These are phyloP conservation scores for Lepus oiostolus DNA, from an alignment of 2,797 vertebrate species.

Conservation along the genomic window DNA sequence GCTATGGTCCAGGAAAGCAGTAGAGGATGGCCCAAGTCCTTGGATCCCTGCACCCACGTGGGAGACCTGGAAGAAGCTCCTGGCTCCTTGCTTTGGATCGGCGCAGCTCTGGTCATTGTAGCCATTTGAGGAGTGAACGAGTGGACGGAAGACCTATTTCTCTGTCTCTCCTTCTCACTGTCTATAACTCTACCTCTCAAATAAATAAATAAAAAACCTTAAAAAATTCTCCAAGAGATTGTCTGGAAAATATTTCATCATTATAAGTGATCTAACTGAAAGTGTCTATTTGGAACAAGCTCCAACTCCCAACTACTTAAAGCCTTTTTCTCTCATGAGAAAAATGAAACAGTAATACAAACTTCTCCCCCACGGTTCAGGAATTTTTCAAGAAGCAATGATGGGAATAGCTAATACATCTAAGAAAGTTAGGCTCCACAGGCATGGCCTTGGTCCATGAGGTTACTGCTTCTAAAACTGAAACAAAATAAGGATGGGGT, in stretches of 20 bases:
- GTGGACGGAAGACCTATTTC: too few relatives aligned
- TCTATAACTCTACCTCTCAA: too few relatives aligned
- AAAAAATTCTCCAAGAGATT: conserved; percentile 51
- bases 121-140: too few relatives aligned
- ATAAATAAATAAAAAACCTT: too few relatives aligned
- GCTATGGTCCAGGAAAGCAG: too few relatives aligned
- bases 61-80: too few relatives aligned
- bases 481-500: not conserved
- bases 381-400: conserved; percentile 69
- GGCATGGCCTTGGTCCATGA: not conserved
- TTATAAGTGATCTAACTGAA: conserved; percentile 76
- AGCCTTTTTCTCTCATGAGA: conserved; percentile 66
- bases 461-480: conserved; percentile 41
- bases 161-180: too few relatives aligned
- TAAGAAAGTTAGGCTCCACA: conserved; percentile 50
- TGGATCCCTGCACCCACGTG: too few relatives aligned
- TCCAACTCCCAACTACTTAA: conserved; percentile 52
- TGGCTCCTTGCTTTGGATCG: too few relatives aligned
- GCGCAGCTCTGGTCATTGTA: too few relatives aligned
- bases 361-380: conserved; percentile 6
- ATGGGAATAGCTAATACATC: conserved; percentile 68
- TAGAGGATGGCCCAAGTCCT: too few relatives aligned
- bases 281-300: conserved; percentile 72
- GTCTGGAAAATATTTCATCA: conserved; percentile 77
- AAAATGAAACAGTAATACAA: conserved; percentile 69